Evolutionary conservation across 2,888 invertebrate species (phyloP).

Genomic region (Pammene aurita): DNA sequence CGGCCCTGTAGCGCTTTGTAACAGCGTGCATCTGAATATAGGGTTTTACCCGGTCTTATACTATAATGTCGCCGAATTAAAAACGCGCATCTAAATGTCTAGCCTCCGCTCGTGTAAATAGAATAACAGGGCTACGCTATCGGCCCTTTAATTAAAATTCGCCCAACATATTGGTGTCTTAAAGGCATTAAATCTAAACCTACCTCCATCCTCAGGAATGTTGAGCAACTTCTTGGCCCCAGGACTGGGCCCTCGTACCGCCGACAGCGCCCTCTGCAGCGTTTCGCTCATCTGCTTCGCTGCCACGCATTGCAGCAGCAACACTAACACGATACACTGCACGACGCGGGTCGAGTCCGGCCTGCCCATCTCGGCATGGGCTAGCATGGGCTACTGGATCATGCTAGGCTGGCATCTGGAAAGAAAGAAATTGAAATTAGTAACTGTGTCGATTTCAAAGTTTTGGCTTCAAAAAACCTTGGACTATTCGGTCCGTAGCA

Average conservation of each 20-base stretch:
- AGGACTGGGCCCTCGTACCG: conserved; percentile 78
- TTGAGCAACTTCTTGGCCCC: conserved; percentile 81
- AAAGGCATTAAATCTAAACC: conserved; percentile 19
- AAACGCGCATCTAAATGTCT: too few relatives aligned
- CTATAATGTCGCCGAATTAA: too few relatives aligned
- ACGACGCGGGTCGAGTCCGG: conserved; percentile 64
- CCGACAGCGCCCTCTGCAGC: conserved; percentile 79
- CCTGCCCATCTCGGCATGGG: conserved; percentile 54
- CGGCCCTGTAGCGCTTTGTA: too few relatives aligned
- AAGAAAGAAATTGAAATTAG: conserved; percentile 41
- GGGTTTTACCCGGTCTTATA: too few relatives aligned
- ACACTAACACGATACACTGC: conserved; percentile 62
- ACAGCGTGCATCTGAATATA: too few relatives aligned
- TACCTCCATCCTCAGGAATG: conserved; percentile 82
- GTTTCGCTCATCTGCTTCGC: conserved; percentile 81
- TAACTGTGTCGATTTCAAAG: background rate
- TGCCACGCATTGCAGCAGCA: conserved; percentile 59
- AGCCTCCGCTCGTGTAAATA: too few relatives aligned
- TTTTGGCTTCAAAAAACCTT: too few relatives aligned
- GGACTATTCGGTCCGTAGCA: too few relatives aligned
- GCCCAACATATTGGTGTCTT: too few relatives aligned
- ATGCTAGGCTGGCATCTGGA: conserved; percentile 56
- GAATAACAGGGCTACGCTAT: too few relatives aligned
- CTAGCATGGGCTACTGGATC: conserved; percentile 38
- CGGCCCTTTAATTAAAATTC: too few relatives aligned